Evolutionary conservation across 2,888 invertebrate genomes (phyloP), one percentile per base, ranked within the genome.

Genomic region (Dynastes hyllus): DNA sequence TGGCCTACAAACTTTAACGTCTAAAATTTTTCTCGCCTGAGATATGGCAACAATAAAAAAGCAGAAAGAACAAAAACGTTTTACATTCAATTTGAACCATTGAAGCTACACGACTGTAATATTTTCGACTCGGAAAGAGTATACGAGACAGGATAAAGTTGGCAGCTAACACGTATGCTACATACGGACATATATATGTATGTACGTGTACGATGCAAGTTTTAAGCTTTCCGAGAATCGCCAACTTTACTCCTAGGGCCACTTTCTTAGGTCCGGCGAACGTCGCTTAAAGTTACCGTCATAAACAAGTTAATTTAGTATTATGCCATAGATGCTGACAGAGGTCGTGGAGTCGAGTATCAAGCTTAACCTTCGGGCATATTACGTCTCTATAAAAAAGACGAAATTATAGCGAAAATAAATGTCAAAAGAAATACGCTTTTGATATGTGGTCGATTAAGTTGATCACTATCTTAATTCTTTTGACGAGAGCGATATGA

Each of bases 261-360:
- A 27, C 50, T 63, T 40, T 65, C 32, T 53, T 27, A 9, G 22
- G 16, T 29, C 66, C 27, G 22, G 8, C 27, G 29, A 37, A 55
- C 32, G 70, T 69, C 70, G 61, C 63, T 37, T 9, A 63, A 71
- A 78, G 51, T 71, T 78, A 76, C 29, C 29, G 51, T 61, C 69
- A 63, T 78, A 78, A 78, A 78, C 78, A 71, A 78, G 70, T 71
- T 78, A 78, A 78, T 78, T 78, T 78, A 78, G 55, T 78, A 78
- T 63, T 71, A 63, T 32, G 40, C 61, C 50, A 29, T 50, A 2
- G 69, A 61, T 45, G 16, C 22, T 6, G 55, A 6, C 69, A 8
- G 50, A 27, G 53, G 29, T 27, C 27, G 66, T 65, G 29, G 76
- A 76, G 32, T 22, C 4, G 55, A 65, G 16, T 22, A n/a, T 66